These are phyloP conservation scores for Probosciger aterrimus DNA, from an alignment of 2,113 vertebrate species.

Conservation along the genomic window DNA sequence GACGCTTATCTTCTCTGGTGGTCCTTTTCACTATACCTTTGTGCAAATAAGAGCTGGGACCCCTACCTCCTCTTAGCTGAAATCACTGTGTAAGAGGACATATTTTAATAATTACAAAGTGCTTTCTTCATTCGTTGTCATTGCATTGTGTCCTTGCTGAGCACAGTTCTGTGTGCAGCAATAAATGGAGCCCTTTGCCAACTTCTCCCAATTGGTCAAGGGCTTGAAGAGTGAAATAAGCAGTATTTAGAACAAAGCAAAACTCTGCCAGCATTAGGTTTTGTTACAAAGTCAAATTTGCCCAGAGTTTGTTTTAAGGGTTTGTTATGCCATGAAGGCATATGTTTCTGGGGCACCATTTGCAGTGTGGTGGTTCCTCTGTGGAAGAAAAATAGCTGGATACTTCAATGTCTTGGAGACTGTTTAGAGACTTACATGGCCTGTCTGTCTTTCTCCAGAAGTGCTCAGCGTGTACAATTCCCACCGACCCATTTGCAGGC, in stretches of 20 bases:
- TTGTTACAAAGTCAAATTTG: not conserved
- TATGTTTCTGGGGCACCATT: not conserved
- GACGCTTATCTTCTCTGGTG: not conserved
- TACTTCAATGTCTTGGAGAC: not conserved
- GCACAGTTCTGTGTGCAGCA: not conserved
- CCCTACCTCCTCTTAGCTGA: not conserved
- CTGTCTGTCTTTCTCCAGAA: not conserved
- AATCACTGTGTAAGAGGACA: not conserved
- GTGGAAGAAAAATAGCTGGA: not conserved
- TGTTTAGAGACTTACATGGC: not conserved
- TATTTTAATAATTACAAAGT: not conserved
- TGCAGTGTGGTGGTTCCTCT: not conserved
- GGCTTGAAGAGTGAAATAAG: not conserved
- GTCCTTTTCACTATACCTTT: not conserved
- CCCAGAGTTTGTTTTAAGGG: not conserved
- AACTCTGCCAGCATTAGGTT: not conserved
- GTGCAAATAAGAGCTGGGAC: not conserved
- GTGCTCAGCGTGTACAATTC: not conserved
- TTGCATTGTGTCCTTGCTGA: rapidly evolving
- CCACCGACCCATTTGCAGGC: not conserved
- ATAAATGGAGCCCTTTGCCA: not conserved
- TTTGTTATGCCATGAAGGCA: not conserved
- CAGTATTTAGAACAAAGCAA: not conserved
- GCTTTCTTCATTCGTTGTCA: rapidly evolving
- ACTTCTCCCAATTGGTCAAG: not conserved